phyloP scores from a whole-genome alignment of 1,140 invertebrate genomes.

The Drosophila rhopaloa region DNA sequence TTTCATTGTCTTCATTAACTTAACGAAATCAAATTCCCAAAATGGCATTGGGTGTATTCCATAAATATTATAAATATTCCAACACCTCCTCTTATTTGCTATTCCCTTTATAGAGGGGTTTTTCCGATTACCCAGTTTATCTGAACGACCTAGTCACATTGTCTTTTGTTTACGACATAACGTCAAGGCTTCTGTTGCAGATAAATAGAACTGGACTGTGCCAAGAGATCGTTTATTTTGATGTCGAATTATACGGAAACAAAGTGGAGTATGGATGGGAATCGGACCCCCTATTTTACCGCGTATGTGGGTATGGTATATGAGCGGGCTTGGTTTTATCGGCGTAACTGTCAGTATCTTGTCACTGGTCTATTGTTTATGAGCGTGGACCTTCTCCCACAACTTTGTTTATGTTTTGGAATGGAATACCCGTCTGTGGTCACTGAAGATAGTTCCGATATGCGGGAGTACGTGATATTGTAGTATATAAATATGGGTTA shows the following conservation, averaged over 20 bases:
- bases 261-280: background rate
- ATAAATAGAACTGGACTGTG: slow-evolving; percentile 24
- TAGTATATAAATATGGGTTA: slow-evolving; percentile 4
- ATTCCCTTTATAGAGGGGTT: slow-evolving; percentile 2
- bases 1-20: no score
- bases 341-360: slow-evolving; percentile 64
- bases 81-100: background rate
- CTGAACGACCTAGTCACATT: slow-evolving; percentile 61
- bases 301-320: slow-evolving; percentile 28
- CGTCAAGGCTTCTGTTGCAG: slow-evolving; percentile 43
- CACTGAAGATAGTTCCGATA: slow-evolving; percentile 12
- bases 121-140: slow-evolving; percentile 32
- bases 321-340: slow-evolving; percentile 56
- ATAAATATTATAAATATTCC: slow-evolving; percentile 12
- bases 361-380: slow-evolving; percentile 72
- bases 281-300: background rate
- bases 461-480: slow-evolving; percentile 21
- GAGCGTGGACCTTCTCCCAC: slow-evolving; percentile 8
- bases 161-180: slow-evolving; percentile 56
- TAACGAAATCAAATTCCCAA: no score
- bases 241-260: slow-evolving; percentile 37
- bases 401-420: slow-evolving; percentile 27
- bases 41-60: background rate
- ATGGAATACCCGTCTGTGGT: slow-evolving; percentile 3
- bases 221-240: slow-evolving; percentile 53